phyloP scores from a whole-genome alignment of 2,113 vertebrate genomes.

The Aythya baeri region DNA sequence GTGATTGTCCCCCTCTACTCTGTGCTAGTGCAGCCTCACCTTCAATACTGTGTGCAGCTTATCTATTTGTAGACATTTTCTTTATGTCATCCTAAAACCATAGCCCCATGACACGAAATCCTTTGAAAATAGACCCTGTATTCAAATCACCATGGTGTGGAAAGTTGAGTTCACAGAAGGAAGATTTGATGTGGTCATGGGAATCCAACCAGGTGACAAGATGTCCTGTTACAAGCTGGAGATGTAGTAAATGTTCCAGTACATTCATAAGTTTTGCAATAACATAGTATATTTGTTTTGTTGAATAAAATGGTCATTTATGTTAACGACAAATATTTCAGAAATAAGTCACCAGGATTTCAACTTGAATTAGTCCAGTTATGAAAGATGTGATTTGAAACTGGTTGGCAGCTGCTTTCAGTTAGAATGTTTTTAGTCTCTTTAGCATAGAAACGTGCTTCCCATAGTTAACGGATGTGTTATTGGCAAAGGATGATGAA shows the following conservation, averaged over 20 bases:
- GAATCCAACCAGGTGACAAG: not conserved
- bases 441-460: slow-evolving; percentile 26
- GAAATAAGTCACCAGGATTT: slow-evolving; percentile 12
- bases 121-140: not conserved
- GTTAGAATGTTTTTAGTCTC: slow-evolving; percentile 48
- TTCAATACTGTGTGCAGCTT: not conserved
- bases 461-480: not conserved
- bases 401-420: slow-evolving; percentile 16
- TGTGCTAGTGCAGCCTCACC: no score
- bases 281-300: not conserved
- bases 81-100: not conserved
- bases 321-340: slow-evolving; percentile 3
- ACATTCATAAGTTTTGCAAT: not conserved
- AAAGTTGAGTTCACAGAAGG: not conserved
- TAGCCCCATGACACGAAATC: not conserved
- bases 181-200: not conserved
- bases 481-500: slow-evolving; percentile 27
- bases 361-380: not conserved
- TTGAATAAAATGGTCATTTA: not conserved
- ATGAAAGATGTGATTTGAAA: slow-evolving; percentile 28
- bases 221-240: not conserved
- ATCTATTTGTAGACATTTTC: not conserved
- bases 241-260: not conserved
- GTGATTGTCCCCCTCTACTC: no score
- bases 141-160: not conserved